Conservation (phyloP, 2,797 vertebrate species). For the Sebastes hubbsi region DNA sequence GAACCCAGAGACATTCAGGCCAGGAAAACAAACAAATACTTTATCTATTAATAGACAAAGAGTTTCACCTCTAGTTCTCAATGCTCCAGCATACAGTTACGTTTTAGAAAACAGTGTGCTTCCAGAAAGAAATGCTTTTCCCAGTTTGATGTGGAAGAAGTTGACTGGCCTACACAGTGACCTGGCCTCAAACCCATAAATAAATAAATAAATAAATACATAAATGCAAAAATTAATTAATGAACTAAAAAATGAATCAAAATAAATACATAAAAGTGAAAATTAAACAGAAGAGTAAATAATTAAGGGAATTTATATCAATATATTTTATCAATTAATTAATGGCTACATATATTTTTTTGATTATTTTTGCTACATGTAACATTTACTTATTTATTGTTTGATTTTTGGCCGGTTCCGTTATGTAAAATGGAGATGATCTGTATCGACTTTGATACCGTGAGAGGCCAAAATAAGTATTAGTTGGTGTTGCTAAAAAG, state of each 20-base stretch:
- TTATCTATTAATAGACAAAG: neutral
- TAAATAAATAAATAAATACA: too few relatives aligned
- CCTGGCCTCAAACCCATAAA: neutral
- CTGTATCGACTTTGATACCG: neutral
- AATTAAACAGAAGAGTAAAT: too few relatives aligned
- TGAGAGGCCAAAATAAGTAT: neutral
- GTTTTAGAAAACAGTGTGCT: neutral
- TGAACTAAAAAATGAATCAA: too few relatives aligned
- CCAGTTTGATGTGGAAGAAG: neutral
- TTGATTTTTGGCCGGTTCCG: too few relatives aligned
- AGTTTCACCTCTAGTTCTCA: neutral
- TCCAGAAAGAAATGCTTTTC: neutral
- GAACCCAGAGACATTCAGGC: neutral
- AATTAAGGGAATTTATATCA: too few relatives aligned
- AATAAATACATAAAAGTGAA: too few relatives aligned
- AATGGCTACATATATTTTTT: too few relatives aligned
- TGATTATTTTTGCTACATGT: too few relatives aligned
- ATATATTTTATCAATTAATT: too few relatives aligned
- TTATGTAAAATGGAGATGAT: neutral
- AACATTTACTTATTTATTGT: too few relatives aligned
- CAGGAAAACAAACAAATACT: neutral
- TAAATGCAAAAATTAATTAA: too few relatives aligned
- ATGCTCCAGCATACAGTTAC: neutral
- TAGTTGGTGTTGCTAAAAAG: too few relatives aligned
- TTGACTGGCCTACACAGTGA: neutral